Base-by-base conservation (phyloP, 1,140 invertebrate species). In the Temnothorax curvispinosus region DNA sequence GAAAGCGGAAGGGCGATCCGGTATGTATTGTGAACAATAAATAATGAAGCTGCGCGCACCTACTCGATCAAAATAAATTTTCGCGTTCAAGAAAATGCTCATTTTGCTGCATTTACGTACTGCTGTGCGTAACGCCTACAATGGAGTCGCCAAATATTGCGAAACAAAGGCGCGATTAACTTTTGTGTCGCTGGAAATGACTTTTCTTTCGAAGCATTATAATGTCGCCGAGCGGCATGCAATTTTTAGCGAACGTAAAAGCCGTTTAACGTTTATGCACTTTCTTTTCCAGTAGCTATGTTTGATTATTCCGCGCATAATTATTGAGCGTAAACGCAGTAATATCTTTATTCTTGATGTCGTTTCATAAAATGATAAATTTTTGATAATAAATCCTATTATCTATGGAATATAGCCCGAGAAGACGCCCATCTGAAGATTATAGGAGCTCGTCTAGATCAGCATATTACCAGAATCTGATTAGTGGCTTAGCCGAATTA, bases 401-500 rank as follows among this genome's bases (percentile, higher is more conserved):
- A 72, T 27, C 15, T 44, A 18, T 6, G 78, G 44, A 72, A 58
- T 72, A 27, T 80, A 54, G 69, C 21, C 21, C 7, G 86, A 84
- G 72, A 78, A 86, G 69, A 72, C 47, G 58, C 58, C 54, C 38
- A 44, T 90, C 85, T 74, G 77, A 62, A 86, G 76, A 89, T 88
- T 81, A 78, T 86, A 75, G 60, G 44, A 85, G 81, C 64, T 86
- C 56, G 80, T 72, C 72, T 86, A 77, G 85, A 86, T 80, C 71
- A 41, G 60, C 67, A 82, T 91, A 89, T 91, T 91, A 91, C 47
- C 75, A 54, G 62, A 91, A 92, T 87, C 64, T 91, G 87, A 91
- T 92, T 90, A 92, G 84, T 85, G 90, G 86, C 88, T 88, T 90
- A 92, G 88, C 77, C 58, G 82, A 91, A 84, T 91, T 91, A 88